phyloP scores from a whole-genome alignment of 2,888 invertebrate species.

The Lasius platythorax region DNA sequence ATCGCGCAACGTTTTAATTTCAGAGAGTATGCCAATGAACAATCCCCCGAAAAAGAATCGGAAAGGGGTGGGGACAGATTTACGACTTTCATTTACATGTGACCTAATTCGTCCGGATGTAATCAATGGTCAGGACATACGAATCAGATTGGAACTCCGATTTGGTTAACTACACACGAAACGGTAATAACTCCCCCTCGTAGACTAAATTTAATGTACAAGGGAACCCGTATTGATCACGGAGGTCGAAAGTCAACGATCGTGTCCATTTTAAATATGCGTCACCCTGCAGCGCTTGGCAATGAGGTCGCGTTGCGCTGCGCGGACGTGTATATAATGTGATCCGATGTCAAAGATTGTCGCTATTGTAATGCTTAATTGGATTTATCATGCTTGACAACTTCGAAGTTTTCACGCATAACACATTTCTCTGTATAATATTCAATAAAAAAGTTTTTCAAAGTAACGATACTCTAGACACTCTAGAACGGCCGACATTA shows the following conservation, averaged over 20 bases:
- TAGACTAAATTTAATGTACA: conserved; percentile 72
- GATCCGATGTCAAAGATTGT: conserved; percentile 47
- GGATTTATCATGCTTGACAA: conserved; percentile 18
- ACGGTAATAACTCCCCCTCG: conserved; percentile 74
- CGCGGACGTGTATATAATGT: conserved; percentile 29
- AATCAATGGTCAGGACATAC: conserved; percentile 76
- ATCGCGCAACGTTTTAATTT: conserved; percentile 58
- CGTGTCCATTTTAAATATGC: conserved; percentile 66
- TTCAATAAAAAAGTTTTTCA: background rate
- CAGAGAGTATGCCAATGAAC: conserved; percentile 55
- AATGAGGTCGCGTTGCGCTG: conserved; percentile 48
- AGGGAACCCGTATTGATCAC: conserved; percentile 70
- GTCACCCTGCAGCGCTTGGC: conserved; percentile 56
- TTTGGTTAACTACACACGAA: conserved; percentile 77
- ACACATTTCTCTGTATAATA: conserved; percentile 25
- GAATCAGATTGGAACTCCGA: conserved; percentile 76
- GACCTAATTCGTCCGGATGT: conserved; percentile 76
- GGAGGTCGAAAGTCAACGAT: conserved; percentile 73
- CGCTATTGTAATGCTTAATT: conserved; percentile 40
- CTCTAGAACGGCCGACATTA: background rate
- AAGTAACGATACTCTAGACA: background rate
- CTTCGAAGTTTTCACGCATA: conserved; percentile 31
- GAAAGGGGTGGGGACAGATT: conserved; percentile 67
- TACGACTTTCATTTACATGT: conserved; percentile 78
- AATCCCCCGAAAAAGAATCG: conserved; percentile 61